These are phyloP conservation scores for Porites evermanni DNA, from an alignment of 92 coral and sea anemone genomes.

Conservation along the genomic window DNA sequence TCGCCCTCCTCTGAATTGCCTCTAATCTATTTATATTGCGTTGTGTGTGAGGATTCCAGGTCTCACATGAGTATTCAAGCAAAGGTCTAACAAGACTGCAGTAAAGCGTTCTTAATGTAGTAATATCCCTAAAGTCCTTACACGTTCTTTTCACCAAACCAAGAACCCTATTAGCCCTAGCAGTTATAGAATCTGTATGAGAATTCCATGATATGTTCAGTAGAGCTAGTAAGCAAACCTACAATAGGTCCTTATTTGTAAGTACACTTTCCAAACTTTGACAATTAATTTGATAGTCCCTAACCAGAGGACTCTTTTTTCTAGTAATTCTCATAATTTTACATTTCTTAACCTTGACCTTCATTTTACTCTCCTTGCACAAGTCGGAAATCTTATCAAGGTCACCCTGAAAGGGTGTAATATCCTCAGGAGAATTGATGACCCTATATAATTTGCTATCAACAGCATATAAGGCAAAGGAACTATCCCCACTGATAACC, in stretches of 20 bases:
- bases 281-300: no score
- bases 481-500: no score
- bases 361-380: neutral
- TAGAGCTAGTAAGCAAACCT: constrained; percentile 12
- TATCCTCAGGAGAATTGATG: no score
- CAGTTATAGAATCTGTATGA: neutral
- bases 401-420: no score
- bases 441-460: no score
- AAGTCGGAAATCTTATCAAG: no score
- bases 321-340: neutral
- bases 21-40: constrained; percentile 30
- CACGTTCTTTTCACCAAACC: neutral
- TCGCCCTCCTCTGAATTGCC: constrained; percentile 34
- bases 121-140: neutral
- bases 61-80: neutral
- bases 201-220: constrained; percentile 10
- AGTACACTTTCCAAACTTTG: constrained; percentile 8
- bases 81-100: constrained; percentile 31
- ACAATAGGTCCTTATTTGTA: constrained; percentile 2
- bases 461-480: no score
- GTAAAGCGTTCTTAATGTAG: constrained; percentile 11
- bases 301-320: no score
- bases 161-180: constrained; percentile 4
- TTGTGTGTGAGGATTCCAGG: constrained; percentile 7
- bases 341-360: neutral